A percentile compares a stretch with the other conserved stretches of the same genome.
These are phyloP conservation scores for Oscheius myriophilus DNA, from an alignment of 2,888 invertebrate species.

Conservation along the genomic window DNA sequence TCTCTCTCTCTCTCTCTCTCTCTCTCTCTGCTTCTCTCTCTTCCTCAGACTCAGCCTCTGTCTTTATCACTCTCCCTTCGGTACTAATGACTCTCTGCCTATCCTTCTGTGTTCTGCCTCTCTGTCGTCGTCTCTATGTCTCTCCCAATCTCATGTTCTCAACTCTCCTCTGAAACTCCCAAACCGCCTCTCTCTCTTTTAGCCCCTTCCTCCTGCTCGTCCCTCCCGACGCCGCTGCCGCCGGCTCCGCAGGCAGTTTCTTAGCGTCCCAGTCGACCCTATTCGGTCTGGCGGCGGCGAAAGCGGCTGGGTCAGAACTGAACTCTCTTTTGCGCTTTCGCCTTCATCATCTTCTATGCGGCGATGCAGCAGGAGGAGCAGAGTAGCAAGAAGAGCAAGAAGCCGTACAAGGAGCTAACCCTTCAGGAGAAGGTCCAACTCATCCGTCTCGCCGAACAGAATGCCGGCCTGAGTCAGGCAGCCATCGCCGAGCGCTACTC, in stretches of 20 bases:
- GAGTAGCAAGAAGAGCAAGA: conserved; percentile 51
- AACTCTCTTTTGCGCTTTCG: conserved; percentile 22
- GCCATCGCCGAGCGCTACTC: conserved; percentile 62
- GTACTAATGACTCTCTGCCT: too few relatives aligned
- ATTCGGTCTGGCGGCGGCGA: conserved; percentile 17
- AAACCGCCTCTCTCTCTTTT: conserved; percentile 2
- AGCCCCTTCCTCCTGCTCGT: neutral
- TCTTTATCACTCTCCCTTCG: too few relatives aligned
- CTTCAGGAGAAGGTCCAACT: conserved; percentile 65
- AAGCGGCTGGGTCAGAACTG: conserved; percentile 26
- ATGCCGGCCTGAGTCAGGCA: conserved; percentile 63
- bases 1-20: too few relatives aligned
- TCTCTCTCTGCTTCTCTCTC: too few relatives aligned
- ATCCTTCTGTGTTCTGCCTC: neutral
- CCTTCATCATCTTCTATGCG: conserved; percentile 27
- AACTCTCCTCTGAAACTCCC: neutral
- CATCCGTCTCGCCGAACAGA: conserved; percentile 63
- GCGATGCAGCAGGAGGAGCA: conserved; percentile 26
- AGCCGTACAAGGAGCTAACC: conserved; percentile 68
- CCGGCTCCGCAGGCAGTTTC: conserved; percentile 5
- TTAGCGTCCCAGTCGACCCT: conserved; percentile 8
- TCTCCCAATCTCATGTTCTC: neutral
- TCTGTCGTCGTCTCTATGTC: neutral
- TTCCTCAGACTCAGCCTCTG: too few relatives aligned
- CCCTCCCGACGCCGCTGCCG: neutral